Evolutionary conservation across 2,888 invertebrate genomes (phyloP).

Genomic region (Drosophila borborema): DNA sequence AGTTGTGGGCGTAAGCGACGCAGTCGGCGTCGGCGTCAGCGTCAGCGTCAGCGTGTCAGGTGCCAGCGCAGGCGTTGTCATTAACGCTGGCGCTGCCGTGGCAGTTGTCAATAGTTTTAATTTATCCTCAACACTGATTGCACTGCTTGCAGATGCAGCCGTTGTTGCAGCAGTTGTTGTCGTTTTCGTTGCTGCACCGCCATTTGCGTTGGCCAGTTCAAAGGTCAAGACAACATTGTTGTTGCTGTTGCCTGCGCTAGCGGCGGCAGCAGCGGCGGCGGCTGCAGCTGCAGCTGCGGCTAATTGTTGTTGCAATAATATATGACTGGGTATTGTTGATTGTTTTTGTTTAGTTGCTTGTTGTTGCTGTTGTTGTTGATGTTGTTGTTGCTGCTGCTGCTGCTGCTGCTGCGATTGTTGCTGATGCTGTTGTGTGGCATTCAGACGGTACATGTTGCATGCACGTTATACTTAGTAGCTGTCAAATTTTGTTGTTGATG

Average conservation of each 20-base stretch:
- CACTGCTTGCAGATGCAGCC: conserved; percentile 15
- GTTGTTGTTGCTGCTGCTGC: conserved; percentile 42
- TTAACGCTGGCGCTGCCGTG: conserved; percentile 41
- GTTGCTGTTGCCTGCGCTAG: conserved; percentile 50
- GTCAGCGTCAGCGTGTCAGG: conserved; percentile 39
- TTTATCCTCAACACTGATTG: conserved; percentile 72
- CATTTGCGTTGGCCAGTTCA: conserved; percentile 60
- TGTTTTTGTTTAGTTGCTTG: conserved; percentile 54
- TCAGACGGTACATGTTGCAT: conserved; percentile 84
- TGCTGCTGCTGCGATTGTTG: conserved; percentile 66
- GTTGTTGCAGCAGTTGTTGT: background rate
- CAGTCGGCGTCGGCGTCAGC: conserved; percentile 59
- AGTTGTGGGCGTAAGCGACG: conserved; percentile 55
- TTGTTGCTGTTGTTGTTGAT: conserved; percentile 61
- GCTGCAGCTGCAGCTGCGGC: conserved; percentile 45
- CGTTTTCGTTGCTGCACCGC: conserved; percentile 36
- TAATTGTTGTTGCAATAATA: conserved; percentile 81
- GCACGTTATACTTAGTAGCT: conserved; percentile 71
- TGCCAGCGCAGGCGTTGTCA: conserved; percentile 26
- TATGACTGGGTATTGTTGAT: conserved; percentile 68
- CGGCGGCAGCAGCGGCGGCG: conserved; percentile 35
- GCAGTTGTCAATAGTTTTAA: conserved; percentile 79
- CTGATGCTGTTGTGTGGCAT: conserved; percentile 79
- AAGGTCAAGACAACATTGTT: conserved; percentile 56
- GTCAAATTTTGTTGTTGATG: conserved; percentile 43